These are phyloP conservation scores for Sapajus apella DNA, from an alignment of 2,113 vertebrate genomes.

Conservation along the genomic window DNA sequence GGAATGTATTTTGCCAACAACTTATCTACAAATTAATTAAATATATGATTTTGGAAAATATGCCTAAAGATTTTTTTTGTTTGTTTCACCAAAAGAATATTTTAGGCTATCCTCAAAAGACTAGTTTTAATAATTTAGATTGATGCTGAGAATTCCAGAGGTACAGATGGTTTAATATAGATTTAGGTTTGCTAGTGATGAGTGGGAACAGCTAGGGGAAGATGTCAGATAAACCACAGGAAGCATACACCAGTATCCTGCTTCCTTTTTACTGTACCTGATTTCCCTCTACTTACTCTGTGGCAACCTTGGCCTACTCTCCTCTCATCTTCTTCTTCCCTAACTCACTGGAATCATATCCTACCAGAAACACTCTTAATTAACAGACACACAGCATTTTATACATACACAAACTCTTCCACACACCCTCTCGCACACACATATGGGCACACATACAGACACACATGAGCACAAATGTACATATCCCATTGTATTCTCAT, in stretches of 20 bases:
- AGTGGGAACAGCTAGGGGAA: not conserved
- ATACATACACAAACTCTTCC: not conserved
- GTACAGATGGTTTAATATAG: not conserved
- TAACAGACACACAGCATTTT: not conserved
- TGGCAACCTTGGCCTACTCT: not conserved
- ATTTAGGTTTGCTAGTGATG: not conserved
- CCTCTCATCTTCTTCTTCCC: not conserved
- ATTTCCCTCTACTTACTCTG: fast-evolving
- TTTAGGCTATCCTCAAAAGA: not conserved
- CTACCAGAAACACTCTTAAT: not conserved
- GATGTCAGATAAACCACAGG: not conserved
- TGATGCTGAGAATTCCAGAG: not conserved
- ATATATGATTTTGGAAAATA: not conserved
- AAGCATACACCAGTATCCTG: not conserved
- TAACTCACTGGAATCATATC: not conserved
- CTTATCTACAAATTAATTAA: not conserved
- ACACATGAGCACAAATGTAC: not conserved
- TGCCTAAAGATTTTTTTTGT: too few species aligned
- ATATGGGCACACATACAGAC: not conserved
- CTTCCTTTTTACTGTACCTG: not conserved
- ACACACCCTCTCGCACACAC: not conserved
- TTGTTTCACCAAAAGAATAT: not conserved
- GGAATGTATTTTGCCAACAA: not conserved
- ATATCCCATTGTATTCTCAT: not conserved
- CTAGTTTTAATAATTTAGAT: not conserved